A percentile compares a stretch with the other conserved stretches of the same genome.
Evolutionary conservation across 2,888 invertebrate genomes (phyloP).

Genomic region (Drosophila limbata): DNA sequence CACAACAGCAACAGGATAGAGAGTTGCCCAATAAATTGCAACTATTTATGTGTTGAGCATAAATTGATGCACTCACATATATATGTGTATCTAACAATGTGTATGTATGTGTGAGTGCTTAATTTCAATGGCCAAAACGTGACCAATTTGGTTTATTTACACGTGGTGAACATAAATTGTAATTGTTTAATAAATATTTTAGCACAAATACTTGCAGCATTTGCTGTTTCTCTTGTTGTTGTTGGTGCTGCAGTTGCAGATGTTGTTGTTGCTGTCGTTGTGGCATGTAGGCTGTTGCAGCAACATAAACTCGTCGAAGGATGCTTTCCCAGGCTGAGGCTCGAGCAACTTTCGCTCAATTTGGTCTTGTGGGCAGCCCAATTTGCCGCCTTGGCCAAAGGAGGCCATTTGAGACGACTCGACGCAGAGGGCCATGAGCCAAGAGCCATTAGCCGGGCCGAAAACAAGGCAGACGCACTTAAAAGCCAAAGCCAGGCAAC

Average conservation of each 20-base stretch:
- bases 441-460: conserved; percentile 56
- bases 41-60: conserved; percentile 70
- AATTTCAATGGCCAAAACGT: conserved; percentile 84
- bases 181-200: conserved; percentile 68
- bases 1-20: conserved; percentile 20
- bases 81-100: conserved; percentile 36
- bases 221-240: conserved; percentile 11
- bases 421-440: neutral
- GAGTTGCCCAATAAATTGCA: conserved; percentile 69
- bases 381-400: conserved; percentile 31
- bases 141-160: conserved; percentile 86
- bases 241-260: conserved; percentile 2
- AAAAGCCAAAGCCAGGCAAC: conserved; percentile 40
- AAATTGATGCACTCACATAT: conserved; percentile 47
- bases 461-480: conserved; percentile 65
- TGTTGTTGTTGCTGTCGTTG: conserved; percentile 8
- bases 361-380: conserved; percentile 44
- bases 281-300: conserved; percentile 23
- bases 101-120: conserved; percentile 26
- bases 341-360: conserved; percentile 47
- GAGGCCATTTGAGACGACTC: conserved; percentile 10
- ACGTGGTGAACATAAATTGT: conserved; percentile 84
- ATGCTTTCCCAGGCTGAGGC: conserved; percentile 24
- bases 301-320: conserved; percentile 21
- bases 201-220: conserved; percentile 35